Conservation (phyloP, 2,113 vertebrate species). For the Centropus unirufus region DNA sequence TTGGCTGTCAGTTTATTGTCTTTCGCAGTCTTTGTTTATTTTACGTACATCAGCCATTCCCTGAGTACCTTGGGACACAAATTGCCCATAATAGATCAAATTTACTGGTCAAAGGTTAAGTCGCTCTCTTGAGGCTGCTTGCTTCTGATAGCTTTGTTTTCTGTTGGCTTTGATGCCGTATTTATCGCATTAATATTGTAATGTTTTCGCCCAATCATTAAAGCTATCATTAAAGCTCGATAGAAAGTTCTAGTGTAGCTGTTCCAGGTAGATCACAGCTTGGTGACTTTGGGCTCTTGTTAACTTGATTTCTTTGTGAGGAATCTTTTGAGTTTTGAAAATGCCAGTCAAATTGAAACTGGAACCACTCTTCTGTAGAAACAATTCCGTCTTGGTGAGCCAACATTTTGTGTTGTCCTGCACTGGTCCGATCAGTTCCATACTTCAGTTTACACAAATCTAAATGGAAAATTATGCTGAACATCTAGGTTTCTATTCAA, state of each 20-base stretch:
- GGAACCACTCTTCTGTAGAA: background rate
- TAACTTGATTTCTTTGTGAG: background rate
- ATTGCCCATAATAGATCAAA: constrained; percentile 1
- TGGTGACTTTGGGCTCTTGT: background rate
- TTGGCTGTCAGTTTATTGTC: constrained; percentile 52
- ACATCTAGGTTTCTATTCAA: background rate
- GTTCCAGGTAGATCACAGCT: background rate
- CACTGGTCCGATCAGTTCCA: background rate
- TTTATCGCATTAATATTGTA: background rate
- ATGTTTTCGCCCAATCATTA: background rate
- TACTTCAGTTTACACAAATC: background rate
- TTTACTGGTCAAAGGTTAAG: constrained; percentile 49
- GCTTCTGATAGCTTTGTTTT: background rate
- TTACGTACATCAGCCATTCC: background rate
- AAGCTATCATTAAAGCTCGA: background rate
- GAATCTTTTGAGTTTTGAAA: background rate
- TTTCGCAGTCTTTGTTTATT: constrained; percentile 59
- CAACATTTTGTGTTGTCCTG: background rate
- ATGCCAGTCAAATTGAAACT: background rate
- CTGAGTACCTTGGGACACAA: constrained; percentile 31
- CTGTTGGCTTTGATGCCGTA: background rate
- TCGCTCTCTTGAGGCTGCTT: background rate
- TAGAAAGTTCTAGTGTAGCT: background rate
- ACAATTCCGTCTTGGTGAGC: background rate
- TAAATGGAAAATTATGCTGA: background rate